Conservation (phyloP, 2,113 vertebrate species). For the Crotophaga sulcirostris region DNA sequence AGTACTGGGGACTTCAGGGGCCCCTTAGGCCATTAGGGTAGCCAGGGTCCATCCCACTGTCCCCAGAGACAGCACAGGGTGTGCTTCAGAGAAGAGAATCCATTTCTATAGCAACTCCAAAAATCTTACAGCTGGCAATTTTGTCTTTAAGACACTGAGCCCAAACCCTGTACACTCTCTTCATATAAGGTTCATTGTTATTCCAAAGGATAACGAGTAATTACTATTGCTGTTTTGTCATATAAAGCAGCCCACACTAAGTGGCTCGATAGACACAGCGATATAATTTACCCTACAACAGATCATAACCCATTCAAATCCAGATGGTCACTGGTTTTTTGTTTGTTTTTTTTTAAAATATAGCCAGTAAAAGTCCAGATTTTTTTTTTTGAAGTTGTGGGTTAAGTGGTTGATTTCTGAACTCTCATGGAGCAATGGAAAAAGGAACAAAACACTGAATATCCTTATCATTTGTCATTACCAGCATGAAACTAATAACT, state of each 20-base stretch:
- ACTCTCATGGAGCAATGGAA: not conserved
- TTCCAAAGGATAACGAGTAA: not conserved
- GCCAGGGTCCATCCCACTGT: not conserved
- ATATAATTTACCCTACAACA: not conserved
- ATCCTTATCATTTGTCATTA: not conserved
- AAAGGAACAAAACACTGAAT: not conserved
- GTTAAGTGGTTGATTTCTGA: not conserved
- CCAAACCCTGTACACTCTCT: not conserved
- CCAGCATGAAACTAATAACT: not conserved
- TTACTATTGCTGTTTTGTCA: not conserved
- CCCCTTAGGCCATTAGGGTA: not conserved
- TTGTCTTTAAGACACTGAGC: not conserved
- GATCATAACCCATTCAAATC: not conserved
- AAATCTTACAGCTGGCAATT: not conserved
- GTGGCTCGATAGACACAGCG: rapidly evolving
- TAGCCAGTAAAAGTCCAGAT: not conserved
- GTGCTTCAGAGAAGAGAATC: not conserved
- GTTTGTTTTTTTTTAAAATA: too few species aligned
- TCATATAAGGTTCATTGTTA: not conserved
- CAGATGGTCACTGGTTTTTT: slow-evolving; percentile 17
- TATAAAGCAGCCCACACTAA: not conserved
- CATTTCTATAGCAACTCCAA: not conserved
- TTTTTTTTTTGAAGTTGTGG: not conserved
- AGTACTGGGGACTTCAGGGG: not conserved
- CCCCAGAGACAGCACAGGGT: rapidly evolving